Conservation (phyloP, 2,113 vertebrate genomes). For the Anolis sagrei region DNA sequence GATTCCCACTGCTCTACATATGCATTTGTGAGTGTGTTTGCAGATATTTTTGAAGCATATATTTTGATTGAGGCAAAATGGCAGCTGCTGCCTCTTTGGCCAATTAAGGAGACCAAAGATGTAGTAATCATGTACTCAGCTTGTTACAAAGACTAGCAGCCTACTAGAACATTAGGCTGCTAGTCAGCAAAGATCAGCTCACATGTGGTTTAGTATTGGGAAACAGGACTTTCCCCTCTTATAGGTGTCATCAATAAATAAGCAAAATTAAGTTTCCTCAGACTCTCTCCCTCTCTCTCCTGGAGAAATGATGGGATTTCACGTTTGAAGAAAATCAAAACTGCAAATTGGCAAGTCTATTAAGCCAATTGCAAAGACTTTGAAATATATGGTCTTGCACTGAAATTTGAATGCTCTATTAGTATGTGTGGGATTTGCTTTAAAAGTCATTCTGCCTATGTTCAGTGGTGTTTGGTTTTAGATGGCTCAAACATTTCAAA, state of each 20-base stretch:
- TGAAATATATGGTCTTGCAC: background rate
- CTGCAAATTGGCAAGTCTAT: background rate
- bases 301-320: background rate
- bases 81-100: slow-evolving; percentile 51
- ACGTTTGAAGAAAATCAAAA: background rate
- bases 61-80: slow-evolving; percentile 60
- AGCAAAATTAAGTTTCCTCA: background rate
- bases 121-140: slow-evolving; percentile 50
- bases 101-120: slow-evolving; percentile 55
- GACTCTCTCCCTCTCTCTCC: no score
- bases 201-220: background rate
- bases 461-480: background rate
- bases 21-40: background rate
- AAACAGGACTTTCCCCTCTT: background rate
- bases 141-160: slow-evolving; percentile 32
- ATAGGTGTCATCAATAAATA: slow-evolving; percentile 10
- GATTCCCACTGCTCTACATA: slow-evolving; percentile 8
- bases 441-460: background rate
- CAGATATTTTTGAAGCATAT: slow-evolving; percentile 46
- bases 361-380: background rate
- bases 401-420: background rate
- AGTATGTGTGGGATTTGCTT: background rate
- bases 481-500: background rate
- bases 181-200: slow-evolving; percentile 27
- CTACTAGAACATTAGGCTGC: slow-evolving; percentile 32